Conservation (phyloP, 2,797 vertebrate genomes). For the Crocodylus rhombifer region DNA sequence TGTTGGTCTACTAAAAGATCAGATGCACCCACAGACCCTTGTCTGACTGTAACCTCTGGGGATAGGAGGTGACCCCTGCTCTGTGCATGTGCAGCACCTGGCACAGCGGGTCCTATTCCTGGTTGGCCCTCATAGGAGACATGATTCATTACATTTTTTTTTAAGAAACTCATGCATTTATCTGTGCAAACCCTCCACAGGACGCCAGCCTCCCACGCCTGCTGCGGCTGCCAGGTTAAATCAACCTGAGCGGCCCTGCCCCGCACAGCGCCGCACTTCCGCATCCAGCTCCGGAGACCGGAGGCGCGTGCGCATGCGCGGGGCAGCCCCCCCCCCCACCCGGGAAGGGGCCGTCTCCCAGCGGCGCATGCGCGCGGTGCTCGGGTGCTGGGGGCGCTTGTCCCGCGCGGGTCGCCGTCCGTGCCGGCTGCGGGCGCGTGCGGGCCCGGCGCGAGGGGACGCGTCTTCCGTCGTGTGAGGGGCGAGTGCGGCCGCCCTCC, state of each 20-base stretch:
- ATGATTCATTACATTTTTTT: no score
- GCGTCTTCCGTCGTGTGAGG: not conserved
- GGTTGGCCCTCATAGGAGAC: no score
- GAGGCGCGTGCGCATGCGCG: not conserved
- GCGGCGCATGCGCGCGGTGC: slow-evolving; percentile 4
- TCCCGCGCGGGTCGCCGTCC: not conserved
- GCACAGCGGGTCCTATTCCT: no score
- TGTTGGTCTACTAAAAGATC: no score
- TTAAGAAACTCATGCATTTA: no score
- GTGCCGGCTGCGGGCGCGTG: not conserved
- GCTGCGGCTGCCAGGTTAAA: not conserved
- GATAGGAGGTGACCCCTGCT: no score
- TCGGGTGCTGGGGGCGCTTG: not conserved
- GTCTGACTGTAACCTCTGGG: no score
- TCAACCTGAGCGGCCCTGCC: not conserved
- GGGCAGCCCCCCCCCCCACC: not conserved
- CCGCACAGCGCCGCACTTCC: not conserved
- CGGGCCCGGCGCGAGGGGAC: not conserved
- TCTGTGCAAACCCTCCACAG: no score
- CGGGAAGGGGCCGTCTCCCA: not conserved
- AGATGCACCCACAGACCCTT: no score
- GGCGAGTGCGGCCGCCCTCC: not conserved
- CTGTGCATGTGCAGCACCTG: no score
- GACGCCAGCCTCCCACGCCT: accelerated
- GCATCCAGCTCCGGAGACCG: not conserved